Base-by-base conservation (phyloP, 2,888 invertebrate genomes). In the Aleiodes testaceus region DNA sequence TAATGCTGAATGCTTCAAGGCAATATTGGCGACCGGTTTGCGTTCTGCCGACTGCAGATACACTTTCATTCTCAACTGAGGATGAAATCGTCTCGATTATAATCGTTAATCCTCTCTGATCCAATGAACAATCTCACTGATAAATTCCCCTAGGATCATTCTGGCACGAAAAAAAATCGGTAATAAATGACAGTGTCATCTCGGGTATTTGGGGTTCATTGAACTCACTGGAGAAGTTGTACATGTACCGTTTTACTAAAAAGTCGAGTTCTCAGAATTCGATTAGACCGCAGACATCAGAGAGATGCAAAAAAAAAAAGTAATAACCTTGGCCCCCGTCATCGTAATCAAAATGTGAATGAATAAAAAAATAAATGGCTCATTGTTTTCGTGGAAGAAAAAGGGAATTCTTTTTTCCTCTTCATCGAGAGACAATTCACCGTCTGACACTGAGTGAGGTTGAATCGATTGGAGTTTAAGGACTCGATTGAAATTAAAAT, bases 121-220 rank as follows among this genome's bases (percentile, higher is more conserved):
- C 20, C 36, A 49, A 44, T 49, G 45, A 44, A 26, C 26, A 26
- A 64, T 45, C 47, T 64, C n/a, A 14, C 11, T 18, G 45, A 14
- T 47, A 36, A 55, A 55, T 55, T 36, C 12, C 36, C 16, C 14
- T 9, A 16, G 12, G 36, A 55, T 30, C 30, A 30, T 55, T 14
- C 36, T 2, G 36, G 36, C 36, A 36, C n/a, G 2, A 36, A 7
- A 30, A 16, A 20, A 18, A 20, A 44, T 6, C 53, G 1, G 44
- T 18, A 18, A 26, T 26, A 53, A 47, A 63, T 7, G 11, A 42
- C 30, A 70, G 61, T 69, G 72, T 75, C 72, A 73, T 73, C 73
- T 63, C 72, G 73, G 74, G 63, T 66, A 74, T 75, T 53, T 65
- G 53, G 59, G 66, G 74, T 74, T 74, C 72, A 68, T 53, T 69